Evolutionary conservation across 2,888 invertebrate species (phyloP).

Genomic region (Belgica antarctica): DNA sequence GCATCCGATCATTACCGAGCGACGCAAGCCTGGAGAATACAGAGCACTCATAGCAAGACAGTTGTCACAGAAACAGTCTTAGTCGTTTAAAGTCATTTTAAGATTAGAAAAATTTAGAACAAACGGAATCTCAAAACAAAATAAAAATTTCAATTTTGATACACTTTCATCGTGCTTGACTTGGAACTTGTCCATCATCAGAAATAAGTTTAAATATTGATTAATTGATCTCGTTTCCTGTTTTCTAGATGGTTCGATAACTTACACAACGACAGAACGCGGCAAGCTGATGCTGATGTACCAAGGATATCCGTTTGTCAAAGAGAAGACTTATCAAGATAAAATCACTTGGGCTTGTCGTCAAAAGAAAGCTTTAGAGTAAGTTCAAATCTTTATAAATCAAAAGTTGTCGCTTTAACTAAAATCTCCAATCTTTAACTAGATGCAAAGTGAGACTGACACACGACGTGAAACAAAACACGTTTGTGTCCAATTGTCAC

Average conservation of each 20-base stretch:
- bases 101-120: background rate
- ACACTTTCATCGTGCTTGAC: background rate
- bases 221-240: background rate
- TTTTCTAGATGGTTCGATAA: background rate
- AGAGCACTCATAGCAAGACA: constrained; percentile 18
- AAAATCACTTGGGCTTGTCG: constrained; percentile 41
- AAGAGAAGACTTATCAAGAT: constrained; percentile 24
- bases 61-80: background rate
- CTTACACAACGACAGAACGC: constrained; percentile 22
- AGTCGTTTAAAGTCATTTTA: background rate
- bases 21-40: constrained; percentile 26
- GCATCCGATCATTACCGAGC: background rate
- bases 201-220: too few relatives aligned
- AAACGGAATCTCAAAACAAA: background rate
- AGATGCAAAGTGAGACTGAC: constrained; percentile 29
- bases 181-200: too few relatives aligned
- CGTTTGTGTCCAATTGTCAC: background rate
- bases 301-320: constrained; percentile 35
- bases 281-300: constrained; percentile 23
- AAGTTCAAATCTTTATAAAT: background rate
- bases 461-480: background rate
- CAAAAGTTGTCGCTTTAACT: background rate
- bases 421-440: background rate
- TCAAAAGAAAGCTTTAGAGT: background rate
- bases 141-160: background rate